Evolutionary conservation across 2,113 vertebrate species (phyloP), one percentile per base, ranked within the genome.

Genomic region (Athene cunicularia): DNA sequence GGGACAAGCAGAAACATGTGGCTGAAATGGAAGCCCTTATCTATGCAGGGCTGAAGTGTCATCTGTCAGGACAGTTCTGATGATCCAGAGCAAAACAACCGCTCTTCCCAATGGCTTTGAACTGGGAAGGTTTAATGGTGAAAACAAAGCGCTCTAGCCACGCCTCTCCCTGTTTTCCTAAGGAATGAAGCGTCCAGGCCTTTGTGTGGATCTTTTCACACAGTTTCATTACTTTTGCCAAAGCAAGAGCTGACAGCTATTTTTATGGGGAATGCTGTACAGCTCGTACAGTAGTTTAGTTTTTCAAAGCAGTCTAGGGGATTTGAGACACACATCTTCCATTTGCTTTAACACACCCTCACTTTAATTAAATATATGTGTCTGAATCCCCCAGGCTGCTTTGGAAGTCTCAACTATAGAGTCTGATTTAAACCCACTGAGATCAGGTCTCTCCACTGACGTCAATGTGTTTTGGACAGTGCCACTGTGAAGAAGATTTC

Each of bases 281-380:
- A 55, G 80, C 52, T 80, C 66, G 59, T 41, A 83, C 32, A 86
- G 59, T 52, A 55, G 37, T 30, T 90, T 47, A 89, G 63, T 67
- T 94, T 93, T 96, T 90, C 94, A 94, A 88, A 84, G 85, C 88
- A 74, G 75, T 81, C 86, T 55, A 91, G 88, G 60, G 91, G 55
- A 84, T 97, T 94, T 86, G 68, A 86, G 76, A 86, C 80, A 92
- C 47, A 47, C 28, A 77, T 86, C 75, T 94, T 93, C 79, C 90
- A 77, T 92, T 95, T 88, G 18, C 79, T 94, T 59, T 90, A 92
- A 66, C 79, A 90, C 28, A 70, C 17, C 23, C 58, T 75, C 56
- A 37, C 55, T 90, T 79, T 67, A 77, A 90, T 56, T 75, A 86
- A 91, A 95, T 47, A 52, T 66, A 52, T 10, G 45, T 67, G 63